Percentiles rank a stretch among this genome's conserved stretches.
Evolutionary conservation across 2,113 vertebrate genomes (phyloP).

Genomic region (Bombycilla garrulus): DNA sequence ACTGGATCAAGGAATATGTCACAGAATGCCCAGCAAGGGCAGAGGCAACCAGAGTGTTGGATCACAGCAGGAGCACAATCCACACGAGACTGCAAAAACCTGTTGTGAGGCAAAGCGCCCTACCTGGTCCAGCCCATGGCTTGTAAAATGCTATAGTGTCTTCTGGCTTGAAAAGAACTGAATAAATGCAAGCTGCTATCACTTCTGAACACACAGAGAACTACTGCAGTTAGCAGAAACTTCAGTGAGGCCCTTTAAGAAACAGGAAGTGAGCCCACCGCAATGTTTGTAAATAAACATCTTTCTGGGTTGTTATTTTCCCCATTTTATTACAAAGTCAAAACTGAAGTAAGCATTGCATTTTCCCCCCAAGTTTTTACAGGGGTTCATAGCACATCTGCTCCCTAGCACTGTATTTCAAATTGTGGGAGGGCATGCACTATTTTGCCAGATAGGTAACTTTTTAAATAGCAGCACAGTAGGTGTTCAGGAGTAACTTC

Average conservation of each 20-base stretch:
- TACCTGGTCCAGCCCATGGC: neutral
- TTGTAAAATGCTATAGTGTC: neutral
- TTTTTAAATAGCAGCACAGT: neutral
- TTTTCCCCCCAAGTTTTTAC: neutral
- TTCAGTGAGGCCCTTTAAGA: neutral
- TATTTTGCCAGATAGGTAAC: neutral
- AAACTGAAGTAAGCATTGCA: neutral
- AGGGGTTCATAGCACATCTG: neutral
- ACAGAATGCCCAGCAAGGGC: neutral
- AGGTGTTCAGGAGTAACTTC: neutral
- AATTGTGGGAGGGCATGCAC: neutral
- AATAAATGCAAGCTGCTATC: neutral
- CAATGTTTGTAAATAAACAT: slow-evolving; percentile 4
- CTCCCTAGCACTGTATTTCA: neutral
- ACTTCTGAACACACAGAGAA: neutral
- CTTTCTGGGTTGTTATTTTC: neutral
- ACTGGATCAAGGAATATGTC: neutral
- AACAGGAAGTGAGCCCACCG: neutral
- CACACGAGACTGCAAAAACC: neutral
- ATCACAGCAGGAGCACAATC: neutral
- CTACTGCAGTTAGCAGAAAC: neutral
- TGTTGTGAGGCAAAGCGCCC: neutral
- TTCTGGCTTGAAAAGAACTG: neutral
- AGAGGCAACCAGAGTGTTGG: neutral
- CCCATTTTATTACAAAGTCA: neutral